phyloP scores from a whole-genome alignment of 2,113 vertebrate genomes.

The Rhynchomys soricoides region DNA sequence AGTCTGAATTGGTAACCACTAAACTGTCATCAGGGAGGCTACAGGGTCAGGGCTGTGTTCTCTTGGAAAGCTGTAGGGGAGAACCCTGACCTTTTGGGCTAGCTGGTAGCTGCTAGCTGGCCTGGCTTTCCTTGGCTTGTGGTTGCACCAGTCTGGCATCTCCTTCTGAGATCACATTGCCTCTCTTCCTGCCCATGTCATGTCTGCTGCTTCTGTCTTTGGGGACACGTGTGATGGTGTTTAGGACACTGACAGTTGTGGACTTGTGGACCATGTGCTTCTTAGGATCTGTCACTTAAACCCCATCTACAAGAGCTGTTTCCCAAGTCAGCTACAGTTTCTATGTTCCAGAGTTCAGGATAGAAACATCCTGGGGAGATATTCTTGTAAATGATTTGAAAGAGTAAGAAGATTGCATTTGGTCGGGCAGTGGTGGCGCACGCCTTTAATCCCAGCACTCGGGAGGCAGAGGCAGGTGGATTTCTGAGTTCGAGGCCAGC shows the following conservation, averaged over 20 bases:
- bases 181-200: background rate
- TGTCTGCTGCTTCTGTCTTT: background rate
- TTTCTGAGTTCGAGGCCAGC: too few relatives aligned
- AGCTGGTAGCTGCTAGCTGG: background rate
- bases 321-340: background rate
- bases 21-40: background rate
- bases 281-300: background rate
- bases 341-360: background rate
- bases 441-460: too few relatives aligned
- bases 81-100: background rate
- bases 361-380: background rate
- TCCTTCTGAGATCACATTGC: background rate
- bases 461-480: too few relatives aligned
- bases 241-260: background rate
- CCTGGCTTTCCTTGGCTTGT: background rate
- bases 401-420: conserved; percentile 23
- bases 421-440: too few relatives aligned
- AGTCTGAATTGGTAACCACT: background rate
- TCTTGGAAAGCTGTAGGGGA: background rate
- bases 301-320: background rate
- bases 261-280: background rate
- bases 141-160: rapidly evolving
- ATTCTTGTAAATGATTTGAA: background rate
- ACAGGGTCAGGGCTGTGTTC: background rate
- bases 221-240: background rate